Evolutionary conservation across 2,113 vertebrate genomes (phyloP).

Genomic region (Columbina picui): DNA sequence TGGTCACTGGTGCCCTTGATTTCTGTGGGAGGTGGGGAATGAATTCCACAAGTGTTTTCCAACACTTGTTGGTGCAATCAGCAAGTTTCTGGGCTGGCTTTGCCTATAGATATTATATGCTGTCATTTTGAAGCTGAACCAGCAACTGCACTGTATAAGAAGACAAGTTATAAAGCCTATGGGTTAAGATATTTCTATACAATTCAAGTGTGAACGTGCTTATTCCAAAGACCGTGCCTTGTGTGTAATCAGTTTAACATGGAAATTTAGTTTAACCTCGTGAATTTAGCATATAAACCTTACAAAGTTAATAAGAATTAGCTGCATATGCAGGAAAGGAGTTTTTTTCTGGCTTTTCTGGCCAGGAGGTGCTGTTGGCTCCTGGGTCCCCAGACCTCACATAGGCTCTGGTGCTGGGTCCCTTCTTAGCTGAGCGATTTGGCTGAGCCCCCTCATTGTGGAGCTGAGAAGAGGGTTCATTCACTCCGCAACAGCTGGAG

Average conservation of each 20-base stretch:
- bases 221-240: neutral
- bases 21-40: neutral
- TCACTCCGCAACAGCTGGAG: slow-evolving; percentile 54
- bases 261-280: neutral
- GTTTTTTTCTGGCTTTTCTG: neutral
- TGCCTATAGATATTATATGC: neutral
- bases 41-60: neutral
- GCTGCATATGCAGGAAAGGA: neutral
- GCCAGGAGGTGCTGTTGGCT: neutral
- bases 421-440: neutral
- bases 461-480: slow-evolving; percentile 41
- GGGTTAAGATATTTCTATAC: neutral
- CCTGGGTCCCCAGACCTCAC: neutral
- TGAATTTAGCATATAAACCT: neutral
- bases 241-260: neutral
- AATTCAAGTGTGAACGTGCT: neutral
- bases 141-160: neutral
- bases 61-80: neutral
- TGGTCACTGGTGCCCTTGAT: neutral
- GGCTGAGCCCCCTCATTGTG: slow-evolving; percentile 12
- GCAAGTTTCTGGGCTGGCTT: neutral
- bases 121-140: neutral
- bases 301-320: neutral
- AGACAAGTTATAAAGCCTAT: neutral
- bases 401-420: neutral